phyloP scores from a whole-genome alignment of 2,888 invertebrate species.

The Lamellibrachia columna region DNA sequence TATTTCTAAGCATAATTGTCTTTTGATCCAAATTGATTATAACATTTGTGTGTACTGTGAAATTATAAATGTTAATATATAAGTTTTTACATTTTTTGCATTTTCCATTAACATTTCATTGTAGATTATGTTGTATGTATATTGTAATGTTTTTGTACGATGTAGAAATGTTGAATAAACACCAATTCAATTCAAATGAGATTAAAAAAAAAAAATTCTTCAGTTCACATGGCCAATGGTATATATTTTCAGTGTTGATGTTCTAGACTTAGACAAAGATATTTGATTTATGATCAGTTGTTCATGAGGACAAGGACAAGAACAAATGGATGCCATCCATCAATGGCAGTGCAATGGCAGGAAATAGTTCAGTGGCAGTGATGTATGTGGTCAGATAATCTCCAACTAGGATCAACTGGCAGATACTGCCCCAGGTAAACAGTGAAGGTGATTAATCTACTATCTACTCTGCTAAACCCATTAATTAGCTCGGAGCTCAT shows the following conservation, averaged over 20 bases:
- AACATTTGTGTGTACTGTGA: too few species aligned
- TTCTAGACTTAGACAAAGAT: neutral
- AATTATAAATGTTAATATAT: too few species aligned
- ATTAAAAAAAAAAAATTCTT: neutral
- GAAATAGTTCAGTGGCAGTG: neutral
- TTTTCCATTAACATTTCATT: too few species aligned
- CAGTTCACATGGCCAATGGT: neutral
- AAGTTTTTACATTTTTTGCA: too few species aligned
- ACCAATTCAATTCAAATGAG: neutral
- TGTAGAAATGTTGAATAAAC: too few species aligned
- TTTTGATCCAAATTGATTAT: too few species aligned
- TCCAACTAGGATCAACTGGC: neutral
- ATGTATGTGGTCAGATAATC: neutral
- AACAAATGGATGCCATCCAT: neutral
- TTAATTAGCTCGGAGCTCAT: neutral
- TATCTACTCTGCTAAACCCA: neutral
- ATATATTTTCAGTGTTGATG: too few species aligned
- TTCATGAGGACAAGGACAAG: neutral
- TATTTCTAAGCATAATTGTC: too few species aligned
- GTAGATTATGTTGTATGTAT: too few species aligned
- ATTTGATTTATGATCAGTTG: neutral
- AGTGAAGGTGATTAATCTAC: neutral
- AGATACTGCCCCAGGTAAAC: neutral
- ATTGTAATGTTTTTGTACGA: too few species aligned
- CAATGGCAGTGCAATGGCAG: neutral